Conservation (phyloP, 2,888 invertebrate species). For the Parnassius glacialis region DNA sequence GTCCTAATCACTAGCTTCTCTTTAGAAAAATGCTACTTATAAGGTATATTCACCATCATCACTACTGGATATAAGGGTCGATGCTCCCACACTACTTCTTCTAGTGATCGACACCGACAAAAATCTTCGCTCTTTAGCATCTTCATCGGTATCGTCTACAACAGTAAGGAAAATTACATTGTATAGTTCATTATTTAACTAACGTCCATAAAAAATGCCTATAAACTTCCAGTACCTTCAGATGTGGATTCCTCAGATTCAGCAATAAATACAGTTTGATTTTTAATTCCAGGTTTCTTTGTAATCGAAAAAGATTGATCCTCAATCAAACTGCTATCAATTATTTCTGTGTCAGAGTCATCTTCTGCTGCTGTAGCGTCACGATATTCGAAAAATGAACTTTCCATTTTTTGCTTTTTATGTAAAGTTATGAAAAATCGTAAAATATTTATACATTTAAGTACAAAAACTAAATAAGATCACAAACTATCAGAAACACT, state of each 20-base stretch:
- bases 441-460: too few relatives aligned
- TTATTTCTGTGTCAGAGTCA: conserved; percentile 60
- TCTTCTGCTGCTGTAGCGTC: conserved; percentile 49
- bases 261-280: conserved; percentile 62
- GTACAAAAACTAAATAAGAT: too few relatives aligned
- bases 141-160: conserved; percentile 46
- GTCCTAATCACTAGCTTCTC: too few relatives aligned
- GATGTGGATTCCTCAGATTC: conserved; percentile 64
- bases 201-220: neutral
- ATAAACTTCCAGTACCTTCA: conserved; percentile 45
- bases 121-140: conserved; percentile 28
- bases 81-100: conserved; percentile 40
- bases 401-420: conserved; percentile 49
- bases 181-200: neutral
- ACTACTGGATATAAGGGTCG: conserved; percentile 50
- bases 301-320: conserved; percentile 46
- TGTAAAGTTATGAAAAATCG: too few relatives aligned
- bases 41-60: conserved; percentile 53
- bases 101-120: conserved; percentile 37
- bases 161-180: conserved; percentile 17
- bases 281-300: conserved; percentile 49
- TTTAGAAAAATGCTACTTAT: neutral
- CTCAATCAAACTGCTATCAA: conserved; percentile 57
- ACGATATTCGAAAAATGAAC: conserved; percentile 69
- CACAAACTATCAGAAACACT: too few relatives aligned